These are phyloP conservation scores for Muscicapa adusta DNA, from an alignment of 2,113 vertebrate species.

Conservation along the genomic window DNA sequence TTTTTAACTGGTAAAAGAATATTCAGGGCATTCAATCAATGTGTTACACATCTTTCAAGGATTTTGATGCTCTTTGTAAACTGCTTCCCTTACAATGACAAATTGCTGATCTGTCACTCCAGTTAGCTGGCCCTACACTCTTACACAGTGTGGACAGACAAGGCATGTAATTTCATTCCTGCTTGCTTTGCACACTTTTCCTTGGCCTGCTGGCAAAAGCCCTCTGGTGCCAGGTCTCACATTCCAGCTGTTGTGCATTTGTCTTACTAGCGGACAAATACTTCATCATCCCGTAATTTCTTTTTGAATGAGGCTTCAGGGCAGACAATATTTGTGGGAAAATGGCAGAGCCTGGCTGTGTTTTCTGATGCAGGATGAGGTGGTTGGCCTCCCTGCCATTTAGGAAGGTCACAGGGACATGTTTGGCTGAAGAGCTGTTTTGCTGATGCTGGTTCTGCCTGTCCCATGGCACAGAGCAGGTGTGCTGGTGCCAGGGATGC, in stretches of 20 bases:
- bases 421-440: neutral
- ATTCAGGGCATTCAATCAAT: constrained; percentile 32
- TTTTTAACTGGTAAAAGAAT: neutral
- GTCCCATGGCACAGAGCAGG: neutral
- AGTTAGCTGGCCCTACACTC: neutral
- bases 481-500: neutral
- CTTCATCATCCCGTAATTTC: constrained; percentile 26
- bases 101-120: constrained; percentile 41
- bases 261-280: constrained; percentile 46
- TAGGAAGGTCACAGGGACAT: neutral
- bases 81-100: constrained; percentile 46
- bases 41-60: constrained; percentile 53
- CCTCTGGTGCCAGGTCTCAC: constrained; percentile 65
- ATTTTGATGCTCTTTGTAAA: constrained; percentile 49
- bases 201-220: constrained; percentile 63
- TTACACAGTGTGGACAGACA: neutral
- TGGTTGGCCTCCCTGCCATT: neutral
- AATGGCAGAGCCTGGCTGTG: neutral
- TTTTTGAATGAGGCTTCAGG: neutral
- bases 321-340: constrained; percentile 65
- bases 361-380: neutral
- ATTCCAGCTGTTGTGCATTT: constrained; percentile 74
- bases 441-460: no score
- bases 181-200: constrained; percentile 43
- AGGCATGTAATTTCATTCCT: constrained; percentile 66